phyloP scores from a whole-genome alignment of 1,140 invertebrate genomes.

The Diabrotica undecimpunctata region DNA sequence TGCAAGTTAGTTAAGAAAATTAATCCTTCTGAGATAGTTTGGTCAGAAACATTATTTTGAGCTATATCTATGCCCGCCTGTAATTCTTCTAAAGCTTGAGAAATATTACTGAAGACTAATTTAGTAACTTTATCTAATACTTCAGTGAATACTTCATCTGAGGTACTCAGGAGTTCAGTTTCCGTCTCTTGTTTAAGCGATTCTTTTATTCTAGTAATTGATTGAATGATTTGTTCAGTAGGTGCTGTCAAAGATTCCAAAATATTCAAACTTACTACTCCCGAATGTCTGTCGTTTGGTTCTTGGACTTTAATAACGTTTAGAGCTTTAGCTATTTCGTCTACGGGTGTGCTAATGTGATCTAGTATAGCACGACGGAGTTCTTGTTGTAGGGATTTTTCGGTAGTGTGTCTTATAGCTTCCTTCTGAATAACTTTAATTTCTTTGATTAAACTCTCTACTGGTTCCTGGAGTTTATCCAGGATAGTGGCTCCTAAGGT shows the following conservation, averaged over 20 bases:
- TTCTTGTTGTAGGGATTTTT: conserved; percentile 51
- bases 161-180: conserved; percentile 1
- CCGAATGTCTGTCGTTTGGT: conserved; percentile 28
- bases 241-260: conserved; percentile 51
- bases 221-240: conserved; percentile 52
- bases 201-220: conserved; percentile 19
- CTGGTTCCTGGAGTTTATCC: conserved; percentile 48
- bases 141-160: conserved; percentile 41
- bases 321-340: conserved; percentile 50
- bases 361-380: conserved; percentile 52
- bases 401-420: conserved; percentile 44
- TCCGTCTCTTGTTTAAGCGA: neutral
- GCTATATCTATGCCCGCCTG: conserved; percentile 42
- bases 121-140: conserved; percentile 44
- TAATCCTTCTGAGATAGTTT: conserved; percentile 38
- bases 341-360: conserved; percentile 50
- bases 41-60: conserved; percentile 34
- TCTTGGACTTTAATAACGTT: conserved; percentile 44
- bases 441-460: conserved; percentile 40
- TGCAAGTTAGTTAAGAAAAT: conserved; percentile 41
- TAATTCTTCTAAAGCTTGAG: conserved; percentile 39
- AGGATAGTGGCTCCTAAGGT: conserved; percentile 41
- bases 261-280: conserved; percentile 43
- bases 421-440: conserved; percentile 48
- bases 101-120: conserved; percentile 40